Base-by-base conservation (phyloP, 2,113 vertebrate genomes). In the Suncus etruscus region DNA sequence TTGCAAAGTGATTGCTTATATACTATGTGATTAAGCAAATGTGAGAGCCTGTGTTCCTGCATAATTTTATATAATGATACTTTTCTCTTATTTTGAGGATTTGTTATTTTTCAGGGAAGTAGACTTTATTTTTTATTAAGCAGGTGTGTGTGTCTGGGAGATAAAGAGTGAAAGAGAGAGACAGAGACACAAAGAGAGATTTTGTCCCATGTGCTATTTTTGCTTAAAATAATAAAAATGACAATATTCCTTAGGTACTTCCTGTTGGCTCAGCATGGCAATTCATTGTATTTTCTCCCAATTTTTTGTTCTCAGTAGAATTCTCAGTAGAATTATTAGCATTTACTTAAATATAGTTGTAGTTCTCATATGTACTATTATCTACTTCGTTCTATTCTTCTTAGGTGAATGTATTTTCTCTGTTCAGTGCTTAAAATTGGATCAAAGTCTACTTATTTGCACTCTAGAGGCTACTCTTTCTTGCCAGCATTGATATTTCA, bases 1-100 rank as follows among this genome's bases (percentile, higher is more conserved):
- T 29, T 11, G 39, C 69, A 6, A 88, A 81, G 77, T 24, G 73
- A 65, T 86, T 86, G 32, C 63, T 94, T 91, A 86, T 86, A 77
- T 81, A 32, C 65, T 88, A 4, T 39, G n/a, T 39, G 20, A 88
- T 84, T 80, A 51, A 90, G 24, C 45, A 68, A 79, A 32, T 82
- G 39, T 87, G 39, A n/a, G 47, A 81, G 45, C 31, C 18, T 48
- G 16, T 39, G 8, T 88, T 90, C 66, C 15, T 54, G 6, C 66
- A 27, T 4, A 61, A 27, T 72, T 85, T 80, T 72, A 75, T 39
- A 9, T 32, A 70, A 32, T 74, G 82, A 66, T 68, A 91, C 6
- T 51, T 83, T 31, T 25, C 73, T 90, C 11, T 1, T 66, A 7
- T 48, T 89, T 89, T 39, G 25, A 84, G 78, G 11, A 29, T 83